Percentiles rank a stretch among this genome's conserved stretches.
phyloP scores from a whole-genome alignment of 1,140 invertebrate genomes.

The Drosophila sechellia region DNA sequence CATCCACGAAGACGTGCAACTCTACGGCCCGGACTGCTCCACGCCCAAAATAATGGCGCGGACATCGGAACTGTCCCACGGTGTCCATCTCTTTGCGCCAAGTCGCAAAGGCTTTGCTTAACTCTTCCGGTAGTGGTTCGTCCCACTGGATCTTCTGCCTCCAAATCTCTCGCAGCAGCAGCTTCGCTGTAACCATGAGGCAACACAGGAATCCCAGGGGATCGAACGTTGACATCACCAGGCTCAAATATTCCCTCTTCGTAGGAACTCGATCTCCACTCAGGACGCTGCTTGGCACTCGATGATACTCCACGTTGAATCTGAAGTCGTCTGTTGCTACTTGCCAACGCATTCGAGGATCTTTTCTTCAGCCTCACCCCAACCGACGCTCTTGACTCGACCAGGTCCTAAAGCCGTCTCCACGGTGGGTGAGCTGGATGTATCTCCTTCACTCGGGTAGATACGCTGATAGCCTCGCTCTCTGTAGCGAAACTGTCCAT shows the following conservation, averaged over 20 bases:
- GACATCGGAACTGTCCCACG: neutral
- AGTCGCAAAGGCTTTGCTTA: neutral
- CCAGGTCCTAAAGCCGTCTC: neutral
- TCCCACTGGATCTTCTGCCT: conserved; percentile 10
- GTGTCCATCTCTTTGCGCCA: conserved; percentile 9
- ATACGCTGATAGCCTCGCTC: conserved; percentile 2
- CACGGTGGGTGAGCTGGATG: conserved; percentile 1
- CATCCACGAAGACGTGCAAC: conserved; percentile 41
- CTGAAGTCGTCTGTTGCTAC: neutral
- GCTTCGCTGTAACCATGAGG: neutral
- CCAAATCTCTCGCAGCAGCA: conserved; percentile 6
- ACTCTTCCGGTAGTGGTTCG: conserved; percentile 1
- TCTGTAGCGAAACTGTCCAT: neutral
- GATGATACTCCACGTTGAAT: conserved; percentile 4
- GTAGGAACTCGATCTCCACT: neutral
- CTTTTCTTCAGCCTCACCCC: neutral
- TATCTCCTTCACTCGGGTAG: conserved; percentile 3
- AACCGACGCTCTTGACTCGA: neutral
- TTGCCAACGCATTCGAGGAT: neutral
- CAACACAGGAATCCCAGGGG: neutral
- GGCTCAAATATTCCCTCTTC: neutral
- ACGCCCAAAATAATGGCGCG: neutral
- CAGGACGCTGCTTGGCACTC: conserved; percentile 1
- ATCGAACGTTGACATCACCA: neutral
- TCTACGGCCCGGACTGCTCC: neutral